Evolutionary conservation across 1,140 invertebrate genomes (phyloP), one percentile per base, ranked within the genome.

Genomic region (Saccostrea echinata): DNA sequence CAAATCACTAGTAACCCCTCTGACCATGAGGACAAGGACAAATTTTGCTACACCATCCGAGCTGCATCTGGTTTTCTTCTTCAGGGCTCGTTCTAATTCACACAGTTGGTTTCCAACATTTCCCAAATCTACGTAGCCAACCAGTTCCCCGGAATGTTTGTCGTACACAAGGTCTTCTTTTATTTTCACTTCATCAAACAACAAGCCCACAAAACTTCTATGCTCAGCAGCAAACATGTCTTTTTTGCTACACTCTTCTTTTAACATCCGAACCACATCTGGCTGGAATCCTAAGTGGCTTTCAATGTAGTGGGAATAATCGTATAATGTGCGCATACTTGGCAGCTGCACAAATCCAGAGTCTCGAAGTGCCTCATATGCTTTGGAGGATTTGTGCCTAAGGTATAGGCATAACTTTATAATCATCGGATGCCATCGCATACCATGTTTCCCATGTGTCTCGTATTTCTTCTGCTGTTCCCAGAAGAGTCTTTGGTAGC

Each of bases 391-490:
- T 55, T 85, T 90, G 0, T 86, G 84, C 55, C 86, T 84, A 1
- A 89, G 33, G 27, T 88, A 84, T 3, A 91, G 53, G 57, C 90
- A 90, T 86, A 87, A 88, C 2, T 86, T 55, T 43, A 90, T 88
- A 12, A 91, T 88, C 90, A 91, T 91, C 18, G 89, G 89, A 64
- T 91, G 90, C 89, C 88, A 90, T 27, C 90, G 30, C 87, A 90
- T 90, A 3, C 83, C 85, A 51, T 82, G 82, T 57, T 88, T 90
- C 21, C 43, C 18, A 8, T 35, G 43, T 13, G 43, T 81, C 12
- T 68, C 51, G 71, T 52, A 3, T 18, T 84, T 84, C 12, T 27
- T 9, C 55, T 87, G 61, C 64, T 87, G 30, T 53, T 84, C 30
- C 55, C 57, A 84, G 68, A 87, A 87, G 3, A 68, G 35, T 80